Evolutionary conservation across 2,888 invertebrate species (phyloP).

Genomic region (Anagyrus pseudococci): DNA sequence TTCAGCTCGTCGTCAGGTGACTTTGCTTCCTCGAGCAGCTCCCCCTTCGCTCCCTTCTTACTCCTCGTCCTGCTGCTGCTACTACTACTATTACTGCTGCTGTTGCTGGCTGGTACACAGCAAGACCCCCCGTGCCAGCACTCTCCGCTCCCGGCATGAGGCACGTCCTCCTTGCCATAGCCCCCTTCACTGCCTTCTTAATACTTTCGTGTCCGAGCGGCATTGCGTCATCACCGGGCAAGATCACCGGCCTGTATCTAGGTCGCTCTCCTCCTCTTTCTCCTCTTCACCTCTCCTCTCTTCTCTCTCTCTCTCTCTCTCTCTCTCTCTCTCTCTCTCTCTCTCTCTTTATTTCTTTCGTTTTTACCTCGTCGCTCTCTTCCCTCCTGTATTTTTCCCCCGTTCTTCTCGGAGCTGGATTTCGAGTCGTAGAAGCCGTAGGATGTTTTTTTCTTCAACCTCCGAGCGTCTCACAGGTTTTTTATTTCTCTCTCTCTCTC

Average conservation of each 20-base stretch:
- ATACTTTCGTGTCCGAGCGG: constrained; percentile 33
- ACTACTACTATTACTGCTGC: no score
- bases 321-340: constrained; percentile 3
- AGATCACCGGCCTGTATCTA: constrained; percentile 56
- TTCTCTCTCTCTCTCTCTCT: background rate
- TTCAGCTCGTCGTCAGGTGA: constrained; percentile 29
- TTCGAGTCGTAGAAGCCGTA: background rate
- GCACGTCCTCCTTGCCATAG: constrained; percentile 5
- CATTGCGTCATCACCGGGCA: constrained; percentile 55
- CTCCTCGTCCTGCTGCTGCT: background rate
- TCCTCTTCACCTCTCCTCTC: constrained; percentile 10
- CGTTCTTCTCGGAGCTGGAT: background rate
- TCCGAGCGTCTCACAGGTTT: background rate
- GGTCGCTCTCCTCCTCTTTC: constrained; percentile 49
- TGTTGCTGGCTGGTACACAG: no score
- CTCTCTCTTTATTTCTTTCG: background rate
- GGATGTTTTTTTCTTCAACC: constrained; percentile 11
- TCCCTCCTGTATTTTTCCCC: no score
- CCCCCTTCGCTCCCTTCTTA: background rate
- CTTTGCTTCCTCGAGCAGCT: constrained; percentile 1
- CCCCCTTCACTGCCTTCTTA: constrained; percentile 3
- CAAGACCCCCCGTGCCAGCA: background rate
- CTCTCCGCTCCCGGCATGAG: background rate
- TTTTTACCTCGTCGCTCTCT: no score
- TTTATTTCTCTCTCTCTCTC: no score